These are phyloP conservation scores for Euglossa dilemma DNA, from an alignment of 1,140 invertebrate genomes.

Conservation along the genomic window DNA sequence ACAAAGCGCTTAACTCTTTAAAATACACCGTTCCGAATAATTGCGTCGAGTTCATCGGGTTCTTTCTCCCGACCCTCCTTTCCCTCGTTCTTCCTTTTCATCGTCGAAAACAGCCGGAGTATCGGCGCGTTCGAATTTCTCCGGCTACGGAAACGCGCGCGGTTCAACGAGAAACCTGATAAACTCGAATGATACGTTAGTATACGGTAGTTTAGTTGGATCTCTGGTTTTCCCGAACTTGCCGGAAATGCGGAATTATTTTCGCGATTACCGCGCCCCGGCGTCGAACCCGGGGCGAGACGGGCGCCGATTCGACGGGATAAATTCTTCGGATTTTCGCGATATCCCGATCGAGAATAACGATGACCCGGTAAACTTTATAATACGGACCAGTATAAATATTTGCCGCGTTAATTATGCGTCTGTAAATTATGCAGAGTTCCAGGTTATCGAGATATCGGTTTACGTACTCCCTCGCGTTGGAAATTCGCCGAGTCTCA, in stretches of 20 bases:
- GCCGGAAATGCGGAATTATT: neutral
- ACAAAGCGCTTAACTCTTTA: neutral
- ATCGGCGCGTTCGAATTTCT: neutral
- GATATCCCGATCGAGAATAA: neutral
- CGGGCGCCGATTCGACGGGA: no score
- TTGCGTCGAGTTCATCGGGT: neutral
- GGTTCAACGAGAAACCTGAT: neutral
- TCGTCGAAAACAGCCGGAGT: neutral
- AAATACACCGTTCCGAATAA: neutral
- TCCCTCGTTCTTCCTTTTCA: neutral
- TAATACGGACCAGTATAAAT: neutral
- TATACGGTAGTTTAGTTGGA: neutral
- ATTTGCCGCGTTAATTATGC: conserved; percentile 8
- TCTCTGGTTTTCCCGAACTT: neutral
- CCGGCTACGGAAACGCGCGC: neutral
- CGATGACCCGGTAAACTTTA: neutral
- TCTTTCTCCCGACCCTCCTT: no score
- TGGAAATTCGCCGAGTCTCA: neutral
- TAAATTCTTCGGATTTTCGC: neutral
- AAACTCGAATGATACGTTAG: neutral
- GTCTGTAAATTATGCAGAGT: neutral
- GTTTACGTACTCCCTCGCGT: neutral
- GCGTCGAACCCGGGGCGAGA: neutral
- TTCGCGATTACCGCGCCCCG: neutral
- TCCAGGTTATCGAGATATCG: neutral